These are phyloP conservation scores for Oenanthe melanoleuca DNA, from an alignment of 2,113 vertebrate species.

Conservation along the genomic window DNA sequence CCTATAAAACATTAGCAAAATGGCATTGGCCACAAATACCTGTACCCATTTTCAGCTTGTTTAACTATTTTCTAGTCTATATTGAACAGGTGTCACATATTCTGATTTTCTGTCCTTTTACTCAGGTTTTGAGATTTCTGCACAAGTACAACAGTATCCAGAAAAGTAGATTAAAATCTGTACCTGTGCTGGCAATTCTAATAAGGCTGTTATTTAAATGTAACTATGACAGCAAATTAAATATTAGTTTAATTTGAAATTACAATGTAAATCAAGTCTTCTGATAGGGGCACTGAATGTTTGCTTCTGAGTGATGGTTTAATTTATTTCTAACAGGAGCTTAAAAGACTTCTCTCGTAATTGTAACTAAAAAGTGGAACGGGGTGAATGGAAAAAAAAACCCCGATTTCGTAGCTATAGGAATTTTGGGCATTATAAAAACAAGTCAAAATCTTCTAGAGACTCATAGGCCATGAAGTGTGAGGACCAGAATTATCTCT, in stretches of 20 bases:
- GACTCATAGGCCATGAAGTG: background rate
- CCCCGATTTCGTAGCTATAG: background rate
- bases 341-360: constrained; percentile 47
- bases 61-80: background rate
- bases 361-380: constrained; percentile 12
- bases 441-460: background rate
- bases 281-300: background rate
- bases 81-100: background rate
- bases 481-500: background rate
- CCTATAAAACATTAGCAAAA: background rate
- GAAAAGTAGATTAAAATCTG: background rate
- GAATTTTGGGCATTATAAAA: background rate
- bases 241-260: constrained; percentile 69
- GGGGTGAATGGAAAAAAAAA: background rate
- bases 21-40: background rate
- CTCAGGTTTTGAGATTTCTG: background rate
- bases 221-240: constrained; percentile 53
- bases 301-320: constrained; percentile 60
- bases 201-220: constrained; percentile 19
- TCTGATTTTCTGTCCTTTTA: background rate
- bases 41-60: background rate
- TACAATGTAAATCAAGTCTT: constrained; percentile 54
- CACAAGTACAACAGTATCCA: background rate
- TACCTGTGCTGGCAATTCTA: background rate
- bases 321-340: constrained; percentile 67